Conservation (phyloP, 2,888 invertebrate genomes). For the Nomada flava region DNA sequence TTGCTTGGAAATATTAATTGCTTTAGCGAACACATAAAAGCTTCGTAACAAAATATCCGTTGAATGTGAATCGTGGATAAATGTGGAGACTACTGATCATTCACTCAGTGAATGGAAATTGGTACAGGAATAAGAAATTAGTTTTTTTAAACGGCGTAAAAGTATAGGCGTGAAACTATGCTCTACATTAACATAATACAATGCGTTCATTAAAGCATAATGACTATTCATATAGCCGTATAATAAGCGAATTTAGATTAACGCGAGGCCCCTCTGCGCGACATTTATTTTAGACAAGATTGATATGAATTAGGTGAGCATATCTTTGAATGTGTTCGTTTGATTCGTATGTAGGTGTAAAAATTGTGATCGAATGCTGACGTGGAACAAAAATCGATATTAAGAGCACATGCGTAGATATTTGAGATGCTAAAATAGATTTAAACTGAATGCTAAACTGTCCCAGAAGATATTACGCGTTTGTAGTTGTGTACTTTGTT, state of each 20-base stretch:
- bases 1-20: conserved; percentile 15
- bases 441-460: no score
- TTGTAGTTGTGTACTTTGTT: no score
- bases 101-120: not conserved
- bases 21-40: not conserved
- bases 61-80: conserved; percentile 12
- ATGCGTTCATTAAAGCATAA: no score
- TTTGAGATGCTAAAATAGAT: not conserved
- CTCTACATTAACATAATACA: not conserved
- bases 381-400: not conserved
- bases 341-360: not conserved
- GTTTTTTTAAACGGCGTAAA: not conserved
- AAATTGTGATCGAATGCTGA: not conserved
- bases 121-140: conserved; percentile 2
- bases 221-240: not conserved
- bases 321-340: not conserved
- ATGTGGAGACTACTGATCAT: not conserved
- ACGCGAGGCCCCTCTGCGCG: not conserved
- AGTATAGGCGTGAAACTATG: not conserved
- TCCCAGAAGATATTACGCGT: no score
- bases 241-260: not conserved
- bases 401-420: not conserved
- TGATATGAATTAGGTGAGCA: conserved; percentile 3
- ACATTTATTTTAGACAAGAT: not conserved
- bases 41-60: not conserved